A percentile compares a stretch with the other conserved stretches of the same genome.
phyloP scores from a whole-genome alignment of 2,113 vertebrate genomes.

The Oxygymnocypris stewartii region DNA sequence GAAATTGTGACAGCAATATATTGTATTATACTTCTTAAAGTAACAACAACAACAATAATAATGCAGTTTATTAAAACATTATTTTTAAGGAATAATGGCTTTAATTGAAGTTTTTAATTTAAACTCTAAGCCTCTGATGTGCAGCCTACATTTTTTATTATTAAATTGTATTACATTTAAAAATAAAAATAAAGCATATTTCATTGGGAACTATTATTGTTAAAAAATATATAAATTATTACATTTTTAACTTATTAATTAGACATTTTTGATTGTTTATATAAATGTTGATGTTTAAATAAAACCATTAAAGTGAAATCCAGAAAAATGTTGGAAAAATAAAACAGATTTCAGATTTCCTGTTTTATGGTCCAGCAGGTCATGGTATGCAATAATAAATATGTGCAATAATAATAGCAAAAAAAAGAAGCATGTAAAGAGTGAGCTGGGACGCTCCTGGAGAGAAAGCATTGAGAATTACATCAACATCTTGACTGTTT shows the following conservation, averaged over 20 bases:
- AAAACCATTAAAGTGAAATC: too few relatives aligned
- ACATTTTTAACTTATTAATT: background rate
- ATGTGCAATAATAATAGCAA: background rate
- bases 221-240: background rate
- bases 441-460: background rate
- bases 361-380: too few relatives aligned
- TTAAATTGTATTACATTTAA: too few relatives aligned
- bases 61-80: too few relatives aligned
- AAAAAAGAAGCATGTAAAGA: background rate
- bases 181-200: background rate
- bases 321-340: too few relatives aligned
- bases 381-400: too few relatives aligned
- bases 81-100: background rate
- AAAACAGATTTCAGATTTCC: too few relatives aligned
- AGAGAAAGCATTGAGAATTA: background rate
- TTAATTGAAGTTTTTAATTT: background rate
- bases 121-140: background rate
- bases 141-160: background rate
- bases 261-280: background rate
- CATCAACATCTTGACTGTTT: constrained; percentile 11
- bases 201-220: background rate
- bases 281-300: too few relatives aligned
- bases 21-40: background rate
- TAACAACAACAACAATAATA: too few relatives aligned
- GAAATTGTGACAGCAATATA: background rate